phyloP scores from a whole-genome alignment of 2,113 vertebrate species.

The Lagenorhynchus albirostris region DNA sequence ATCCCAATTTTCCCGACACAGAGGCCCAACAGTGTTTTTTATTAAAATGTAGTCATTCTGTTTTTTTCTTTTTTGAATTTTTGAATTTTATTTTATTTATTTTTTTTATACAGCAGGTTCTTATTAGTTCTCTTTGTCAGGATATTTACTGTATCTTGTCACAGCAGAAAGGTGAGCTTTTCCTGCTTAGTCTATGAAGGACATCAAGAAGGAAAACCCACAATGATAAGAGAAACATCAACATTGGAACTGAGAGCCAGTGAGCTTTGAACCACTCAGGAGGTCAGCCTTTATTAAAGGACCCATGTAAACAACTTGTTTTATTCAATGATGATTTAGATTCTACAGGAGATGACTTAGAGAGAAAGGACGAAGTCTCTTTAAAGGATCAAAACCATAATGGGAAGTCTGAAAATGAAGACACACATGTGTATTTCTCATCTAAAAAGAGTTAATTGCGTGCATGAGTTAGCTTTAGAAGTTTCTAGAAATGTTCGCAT shows the following conservation, averaged over 20 bases:
- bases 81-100: too few species aligned
- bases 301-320: not conserved
- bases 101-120: too few species aligned
- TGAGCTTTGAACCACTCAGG: not conserved
- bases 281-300: not conserved
- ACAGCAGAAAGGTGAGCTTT: constrained; percentile 28
- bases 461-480: not conserved
- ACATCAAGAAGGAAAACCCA: constrained; percentile 3
- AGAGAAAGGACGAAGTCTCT: not conserved
- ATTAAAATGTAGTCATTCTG: constrained; percentile 64
- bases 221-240: not conserved
- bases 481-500: not conserved
- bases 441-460: not conserved
- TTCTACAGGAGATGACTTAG: not conserved
- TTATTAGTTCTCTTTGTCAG: not conserved
- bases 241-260: not conserved
- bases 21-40: constrained; percentile 31
- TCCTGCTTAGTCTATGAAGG: not conserved
- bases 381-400: not conserved
- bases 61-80: not conserved
- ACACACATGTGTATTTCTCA: not conserved
- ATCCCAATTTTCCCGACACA: constrained; percentile 41
- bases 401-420: not conserved
- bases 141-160: constrained; percentile 38
- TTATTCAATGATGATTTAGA: not conserved